Conservation (phyloP, 2,797 vertebrate species). For the Rhyacichthys aspro region DNA sequence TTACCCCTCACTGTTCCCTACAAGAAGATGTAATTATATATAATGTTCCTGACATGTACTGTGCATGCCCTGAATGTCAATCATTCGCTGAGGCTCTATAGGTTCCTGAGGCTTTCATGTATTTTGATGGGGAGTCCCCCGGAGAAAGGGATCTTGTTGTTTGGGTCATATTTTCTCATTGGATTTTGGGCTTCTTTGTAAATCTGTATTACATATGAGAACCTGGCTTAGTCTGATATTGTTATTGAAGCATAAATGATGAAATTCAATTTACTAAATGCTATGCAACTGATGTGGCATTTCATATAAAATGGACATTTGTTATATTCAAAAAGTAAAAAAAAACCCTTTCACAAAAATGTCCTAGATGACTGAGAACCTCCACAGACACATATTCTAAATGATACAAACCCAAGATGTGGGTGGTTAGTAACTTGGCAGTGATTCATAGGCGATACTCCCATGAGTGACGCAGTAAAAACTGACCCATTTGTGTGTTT, state of each 20-base stretch:
- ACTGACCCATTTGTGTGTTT: not conserved
- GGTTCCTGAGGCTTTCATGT: conserved; percentile 36
- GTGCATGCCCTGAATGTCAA: conserved; percentile 7
- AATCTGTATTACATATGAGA: too few relatives aligned
- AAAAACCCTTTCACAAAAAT: too few relatives aligned
- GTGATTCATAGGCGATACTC: not conserved
- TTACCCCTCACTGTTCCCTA: conserved; percentile 23
- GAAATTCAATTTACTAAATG: too few relatives aligned
- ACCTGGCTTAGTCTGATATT: conserved; percentile 37
- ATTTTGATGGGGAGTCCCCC: conserved; percentile 20
- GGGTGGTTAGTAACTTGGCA: not conserved
- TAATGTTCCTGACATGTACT: conserved; percentile 21
- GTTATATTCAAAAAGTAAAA: too few relatives aligned
- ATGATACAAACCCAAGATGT: not conserved
- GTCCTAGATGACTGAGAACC: too few relatives aligned
- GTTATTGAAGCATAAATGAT: too few relatives aligned
- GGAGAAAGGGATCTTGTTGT: conserved; percentile 45
- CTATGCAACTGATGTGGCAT: too few relatives aligned
- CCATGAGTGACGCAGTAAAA: not conserved
- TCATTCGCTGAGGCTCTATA: conserved; percentile 29
- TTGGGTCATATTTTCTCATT: too few relatives aligned
- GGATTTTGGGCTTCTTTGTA: too few relatives aligned
- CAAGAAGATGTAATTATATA: conserved; percentile 38
- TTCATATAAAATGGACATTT: too few relatives aligned
- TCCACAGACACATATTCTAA: too few relatives aligned